Conservation (phyloP, 2,888 invertebrate species). For the Blastobasis lacticolella region DNA sequence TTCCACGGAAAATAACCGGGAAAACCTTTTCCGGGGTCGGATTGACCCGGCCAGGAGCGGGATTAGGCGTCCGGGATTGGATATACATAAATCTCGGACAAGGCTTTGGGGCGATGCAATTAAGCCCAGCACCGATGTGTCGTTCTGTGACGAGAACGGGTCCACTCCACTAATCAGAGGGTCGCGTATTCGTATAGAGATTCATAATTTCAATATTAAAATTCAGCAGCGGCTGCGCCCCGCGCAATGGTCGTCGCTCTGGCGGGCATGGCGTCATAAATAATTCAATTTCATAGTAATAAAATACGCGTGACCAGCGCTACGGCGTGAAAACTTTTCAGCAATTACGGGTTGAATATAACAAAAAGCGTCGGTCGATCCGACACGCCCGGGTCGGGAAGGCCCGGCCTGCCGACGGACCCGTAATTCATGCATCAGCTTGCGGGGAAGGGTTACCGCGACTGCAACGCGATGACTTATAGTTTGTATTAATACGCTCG, state of each 20-base stretch:
- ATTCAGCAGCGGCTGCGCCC: slow-evolving; percentile 55
- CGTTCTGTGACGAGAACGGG: slow-evolving; percentile 56
- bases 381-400: slow-evolving; percentile 42
- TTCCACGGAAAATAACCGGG: slow-evolving; percentile 75
- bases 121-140: slow-evolving; percentile 66
- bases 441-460: slow-evolving; percentile 54
- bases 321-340: slow-evolving; percentile 72
- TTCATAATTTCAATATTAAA: slow-evolving; percentile 67
- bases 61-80: slow-evolving; percentile 71
- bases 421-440: slow-evolving; percentile 32
- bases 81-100: slow-evolving; percentile 70
- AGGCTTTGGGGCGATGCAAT: slow-evolving; percentile 69
- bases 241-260: slow-evolving; percentile 53
- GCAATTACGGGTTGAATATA: slow-evolving; percentile 71
- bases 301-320: slow-evolving; percentile 71
- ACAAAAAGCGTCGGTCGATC: slow-evolving; percentile 65
- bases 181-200: slow-evolving; percentile 4
- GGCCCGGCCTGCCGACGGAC: slow-evolving; percentile 25
- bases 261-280: slow-evolving; percentile 62
- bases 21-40: slow-evolving; percentile 73
- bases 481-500: slow-evolving; percentile 62
- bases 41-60: slow-evolving; percentile 68
- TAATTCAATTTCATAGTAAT: slow-evolving; percentile 74
- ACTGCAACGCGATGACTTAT: slow-evolving; percentile 62
- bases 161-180: no score